Base-by-base conservation (phyloP, 2,888 invertebrate species). In the Stenchaetothrips biformis region DNA sequence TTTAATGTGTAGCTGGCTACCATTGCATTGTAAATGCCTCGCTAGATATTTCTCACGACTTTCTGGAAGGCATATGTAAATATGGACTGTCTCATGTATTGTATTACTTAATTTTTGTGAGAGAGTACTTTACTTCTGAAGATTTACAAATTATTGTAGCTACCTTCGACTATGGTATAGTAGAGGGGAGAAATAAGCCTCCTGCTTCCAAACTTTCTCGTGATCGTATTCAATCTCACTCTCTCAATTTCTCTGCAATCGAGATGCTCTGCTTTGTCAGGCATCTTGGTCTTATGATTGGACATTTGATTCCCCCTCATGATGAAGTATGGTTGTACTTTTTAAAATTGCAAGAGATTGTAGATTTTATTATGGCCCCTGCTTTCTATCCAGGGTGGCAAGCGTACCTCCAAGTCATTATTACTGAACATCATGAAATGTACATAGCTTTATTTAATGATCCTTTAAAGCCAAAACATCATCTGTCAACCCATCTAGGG, bases 361-460 rank as follows among this genome's bases (percentile, higher is more conserved):
- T 62, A 6, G 62, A 62, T 62, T 16, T 62, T 62, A 18, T 62
- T 13, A 16, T 62, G 9, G 6, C 9, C 6, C 9, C 62, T 18
- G 9, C 18, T 16, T 62, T 62, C 18, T 9, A 16, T 13, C 9
- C 13, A 62, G 62, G 62, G 13, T 16, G 13, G 9, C 13, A 62
- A 13, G 18, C 6, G 13, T 62, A 62, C 62, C 6, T 62, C 6
- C 13, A 48, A 6, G 59, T 79, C 2, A 37, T 47, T 9, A 79
- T 77, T 80, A 8, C 27, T 2, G 16, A 77, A 13, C 48, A 77
- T 80, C 77, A 80, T 80, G 62, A 8, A 6, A 62, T 18, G 18
- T 62, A 16, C 18, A 6, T 62, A 6, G 6, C 13, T 6, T 62
- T 62, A 18, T 62, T 62, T 62, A 62, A 62, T 62, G 18, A 62